Conservation (phyloP, 2,113 vertebrate genomes). For the Peucedramus taeniatus region DNA sequence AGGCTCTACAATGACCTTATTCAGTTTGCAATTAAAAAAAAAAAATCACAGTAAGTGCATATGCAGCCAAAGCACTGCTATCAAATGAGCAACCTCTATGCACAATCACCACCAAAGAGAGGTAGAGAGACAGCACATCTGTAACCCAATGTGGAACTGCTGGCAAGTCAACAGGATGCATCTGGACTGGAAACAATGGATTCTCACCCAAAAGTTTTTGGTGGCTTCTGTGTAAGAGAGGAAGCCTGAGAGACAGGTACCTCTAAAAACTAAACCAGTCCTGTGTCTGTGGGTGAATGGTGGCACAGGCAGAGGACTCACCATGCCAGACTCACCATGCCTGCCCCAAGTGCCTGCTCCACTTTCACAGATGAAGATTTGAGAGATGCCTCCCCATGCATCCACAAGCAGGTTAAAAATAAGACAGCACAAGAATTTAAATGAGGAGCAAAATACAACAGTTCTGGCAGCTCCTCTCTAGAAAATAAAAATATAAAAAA, state of each 20-base stretch:
- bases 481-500: background rate
- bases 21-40: background rate
- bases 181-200: background rate
- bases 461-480: background rate
- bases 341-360: background rate
- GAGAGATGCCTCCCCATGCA: background rate
- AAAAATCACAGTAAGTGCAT: background rate
- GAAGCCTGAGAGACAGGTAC: background rate
- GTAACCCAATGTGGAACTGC: background rate
- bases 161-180: background rate
- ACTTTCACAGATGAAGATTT: background rate
- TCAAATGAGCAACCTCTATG: background rate
- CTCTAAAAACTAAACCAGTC: background rate
- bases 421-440: background rate
- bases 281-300: background rate
- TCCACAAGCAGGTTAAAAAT: background rate
- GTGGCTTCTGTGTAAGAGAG: background rate
- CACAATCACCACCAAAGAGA: background rate
- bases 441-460: background rate
- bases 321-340: background rate
- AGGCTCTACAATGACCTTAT: background rate
- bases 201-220: background rate
- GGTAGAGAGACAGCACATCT: background rate
- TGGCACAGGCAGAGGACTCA: background rate
- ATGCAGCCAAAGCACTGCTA: background rate